Evolutionary conservation across 2,888 invertebrate species (phyloP), one percentile per base, ranked within the genome.

Genomic region (Polyommatus icarus): DNA sequence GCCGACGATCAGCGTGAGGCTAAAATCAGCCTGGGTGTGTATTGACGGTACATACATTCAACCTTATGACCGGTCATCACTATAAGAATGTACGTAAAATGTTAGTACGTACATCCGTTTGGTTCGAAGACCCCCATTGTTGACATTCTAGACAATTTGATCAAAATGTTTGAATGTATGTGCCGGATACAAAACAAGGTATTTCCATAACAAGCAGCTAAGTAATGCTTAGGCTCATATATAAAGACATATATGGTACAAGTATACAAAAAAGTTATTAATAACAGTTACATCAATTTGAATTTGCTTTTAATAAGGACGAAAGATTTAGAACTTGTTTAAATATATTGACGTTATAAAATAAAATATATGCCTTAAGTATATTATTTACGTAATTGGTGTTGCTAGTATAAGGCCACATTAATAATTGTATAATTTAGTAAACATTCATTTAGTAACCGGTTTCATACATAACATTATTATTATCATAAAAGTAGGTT

Each of bases 401-500:
- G 67, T 67, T 32, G 1, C 54, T 54, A 54, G 15, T 15, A 32
- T 67, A 67, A 67, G 67, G 67, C 67, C 67, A 67, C 67, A 67
- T 29, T 15, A 32, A 12, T 67, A 3, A 59, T 59, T 29, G 6
- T 67, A 67, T 67, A 67, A 32, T 67, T 67, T 67, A 67, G 67
- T 67, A 67, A 67, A 67, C 67, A 32, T 67, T 67, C 29, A 18
- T 67, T 67, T 67, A 67, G 67, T 32, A 67, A 67, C 67, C 67
- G 29, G 67, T 67, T 67, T 24, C 6, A 67, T 32, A 67, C 15
- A 67, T 67, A 15, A 32, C 29, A 67, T 32, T 67, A 67, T 67
- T 29, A 67, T 29, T 67, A 67, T 67, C 24, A 32, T 29, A 29
- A 67, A 24, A 15, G 10, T 61, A 61, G 61, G 12, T 67, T 67